Evolutionary conservation across 2,797 vertebrate species (phyloP), one percentile per base, ranked within the genome.

Genomic region (Chanos chanos): DNA sequence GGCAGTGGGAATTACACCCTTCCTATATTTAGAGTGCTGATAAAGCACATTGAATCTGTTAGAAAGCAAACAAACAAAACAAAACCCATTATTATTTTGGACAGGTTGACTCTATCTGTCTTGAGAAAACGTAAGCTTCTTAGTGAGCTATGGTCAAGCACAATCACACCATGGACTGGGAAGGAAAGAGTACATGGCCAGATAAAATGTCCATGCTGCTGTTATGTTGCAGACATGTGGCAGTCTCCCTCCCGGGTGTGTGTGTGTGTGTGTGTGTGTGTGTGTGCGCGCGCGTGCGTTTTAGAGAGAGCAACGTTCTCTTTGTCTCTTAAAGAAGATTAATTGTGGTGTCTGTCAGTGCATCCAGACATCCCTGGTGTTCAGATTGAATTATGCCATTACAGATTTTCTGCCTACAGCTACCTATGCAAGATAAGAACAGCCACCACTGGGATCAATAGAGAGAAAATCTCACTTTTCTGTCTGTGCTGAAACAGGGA

Each of bases 301-400:
- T 40, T n/a, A 15, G 28, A 30, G 31, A 51, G 58, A 41, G 40
- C 68, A 65, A 55, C 47, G 53, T 44, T 31, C 55, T 52, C 60
- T 39, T 47, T 52, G 66, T 71, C 61, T 61, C 36, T 43, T 48
- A 64, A 68, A 56, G 47, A 70, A 71, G 68, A 74, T 71, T 61
- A 45, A 71, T 61, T 60, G 37, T 15, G 21, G 55, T 12, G 58
- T 34, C 49, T 44, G 43, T 61, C 57, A 25, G 31, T 31, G 49
- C 43, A 63, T 41, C 44, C 67, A 74, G 67, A 67, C 71, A 51
- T 49, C 50, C 44, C 66, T 40, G 55, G 39, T 58, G 64, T 49
- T 67, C 21, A 51, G 48, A 74, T 61, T 74, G 56, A 70, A 68
- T 74, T 67, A 71, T 54, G 41, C 53, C 44, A 62, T 63, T 63